Base-by-base conservation (phyloP, 2,797 vertebrate species). In the Neostethus bicornis region DNA sequence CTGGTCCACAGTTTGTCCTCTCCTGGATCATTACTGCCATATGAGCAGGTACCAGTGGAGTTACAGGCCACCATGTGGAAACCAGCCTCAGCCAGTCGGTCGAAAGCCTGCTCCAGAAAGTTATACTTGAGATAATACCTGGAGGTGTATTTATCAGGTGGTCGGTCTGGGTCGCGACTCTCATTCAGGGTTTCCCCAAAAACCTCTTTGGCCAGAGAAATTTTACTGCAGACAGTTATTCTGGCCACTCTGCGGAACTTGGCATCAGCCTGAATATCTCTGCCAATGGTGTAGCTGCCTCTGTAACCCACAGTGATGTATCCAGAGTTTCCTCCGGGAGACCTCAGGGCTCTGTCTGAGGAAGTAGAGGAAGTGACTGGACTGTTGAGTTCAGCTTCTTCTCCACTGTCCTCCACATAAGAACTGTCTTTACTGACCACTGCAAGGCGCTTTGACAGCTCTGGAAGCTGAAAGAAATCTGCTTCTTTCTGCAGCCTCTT, bases 1-100 rank as follows among this genome's bases (percentile, higher is more conserved):
- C 95, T 96, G 83, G 94, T 96, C 95, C 95, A 98, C 84, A 96
- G 92, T 89, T 95, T 96, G 92, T 97, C 95, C 1, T 96, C 95
- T 39, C 87, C 93, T 44, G 94, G 94, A 74, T 98, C 94, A 28
- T 37, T 92, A 0, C 94, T 91, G 73, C 88, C 90, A 70, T 93
- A 94, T 10, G 94, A 93, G 86, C 94, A 96, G 53, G 94, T 96
- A 77, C 95, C 95, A 0, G 94, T 94, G 77, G 95, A 96, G 86
- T 90, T 98, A 80, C 94, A 96, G 21, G 93, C 94, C 82, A 96
- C 94, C 95, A 97, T 96, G 83, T 92, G 93, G 89, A 97, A 97
- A 51, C 94, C 94, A 0, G 90, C 79, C 2, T 94, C 90, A 0
- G 94, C 92, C 89, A 97, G 87, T 72, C 88, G 93, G 78, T 97